These are phyloP conservation scores for Podarcis cretensis DNA, from an alignment of 2,113 vertebrate genomes.

Conservation along the genomic window DNA sequence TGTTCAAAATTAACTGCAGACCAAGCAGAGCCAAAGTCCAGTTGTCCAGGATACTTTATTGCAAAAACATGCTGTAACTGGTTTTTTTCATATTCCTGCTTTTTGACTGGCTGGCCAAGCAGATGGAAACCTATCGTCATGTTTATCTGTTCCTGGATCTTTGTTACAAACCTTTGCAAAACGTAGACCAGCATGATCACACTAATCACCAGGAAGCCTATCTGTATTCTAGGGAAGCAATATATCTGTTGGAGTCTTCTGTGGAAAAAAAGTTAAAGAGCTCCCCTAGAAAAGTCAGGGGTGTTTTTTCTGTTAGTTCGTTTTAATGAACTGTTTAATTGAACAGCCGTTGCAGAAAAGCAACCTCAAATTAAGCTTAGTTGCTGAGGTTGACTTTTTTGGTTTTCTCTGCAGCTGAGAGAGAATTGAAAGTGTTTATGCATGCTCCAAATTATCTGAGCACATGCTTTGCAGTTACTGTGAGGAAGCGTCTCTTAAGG, in stretches of 20 bases:
- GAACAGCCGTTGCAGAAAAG: slow-evolving; percentile 34
- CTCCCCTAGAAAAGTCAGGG: slow-evolving; percentile 1
- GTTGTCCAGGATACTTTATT: slow-evolving; percentile 55
- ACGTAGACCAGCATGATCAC: slow-evolving; percentile 56
- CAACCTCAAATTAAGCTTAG: neutral
- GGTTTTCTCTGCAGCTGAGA: slow-evolving; percentile 6
- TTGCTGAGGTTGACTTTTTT: slow-evolving; percentile 33
- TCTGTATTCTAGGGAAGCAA: slow-evolving; percentile 29
- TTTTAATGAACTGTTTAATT: slow-evolving; percentile 20
- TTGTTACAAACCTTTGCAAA: slow-evolving; percentile 46
- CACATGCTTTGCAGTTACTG: slow-evolving; percentile 23
- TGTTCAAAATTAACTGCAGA: slow-evolving; percentile 57
- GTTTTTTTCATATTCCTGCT: slow-evolving; percentile 39
- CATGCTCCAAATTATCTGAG: slow-evolving; percentile 40
- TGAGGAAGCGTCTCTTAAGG: slow-evolving; percentile 47
- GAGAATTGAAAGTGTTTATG: slow-evolving; percentile 20
- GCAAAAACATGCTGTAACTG: slow-evolving; percentile 38
- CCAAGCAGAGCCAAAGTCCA: slow-evolving; percentile 55
- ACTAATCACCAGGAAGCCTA: slow-evolving; percentile 36
- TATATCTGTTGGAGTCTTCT: accelerated
- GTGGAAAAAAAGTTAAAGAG: neutral
- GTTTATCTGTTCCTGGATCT: slow-evolving; percentile 58
- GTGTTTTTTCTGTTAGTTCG: neutral
- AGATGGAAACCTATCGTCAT: slow-evolving; percentile 59
- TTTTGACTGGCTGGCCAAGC: slow-evolving; percentile 53